These are phyloP conservation scores for Actinia tenebrosa DNA, from an alignment of 64 coral and sea anemone genomes.

Conservation along the genomic window DNA sequence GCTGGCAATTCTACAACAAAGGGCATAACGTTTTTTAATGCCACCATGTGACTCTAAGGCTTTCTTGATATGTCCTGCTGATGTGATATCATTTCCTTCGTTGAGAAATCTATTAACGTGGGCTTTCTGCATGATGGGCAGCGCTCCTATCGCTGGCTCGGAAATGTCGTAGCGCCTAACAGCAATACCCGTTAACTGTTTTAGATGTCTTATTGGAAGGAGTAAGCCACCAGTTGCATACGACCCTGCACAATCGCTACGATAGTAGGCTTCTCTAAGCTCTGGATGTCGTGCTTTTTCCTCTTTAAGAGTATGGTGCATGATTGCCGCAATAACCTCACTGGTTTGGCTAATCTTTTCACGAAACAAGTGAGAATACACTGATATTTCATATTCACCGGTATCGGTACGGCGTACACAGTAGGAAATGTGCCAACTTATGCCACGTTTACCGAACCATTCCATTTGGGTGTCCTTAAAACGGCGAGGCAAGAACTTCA, in stretches of 20 bases:
- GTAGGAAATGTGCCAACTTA: conserved; percentile 29
- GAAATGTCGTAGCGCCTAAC: conserved; percentile 12
- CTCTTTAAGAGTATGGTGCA: conserved; percentile 17
- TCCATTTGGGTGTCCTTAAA: conserved; percentile 13
- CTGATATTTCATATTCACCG: conserved; percentile 15
- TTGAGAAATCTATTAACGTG: neutral
- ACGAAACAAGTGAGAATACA: conserved; percentile 22
- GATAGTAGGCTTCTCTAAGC: neutral
- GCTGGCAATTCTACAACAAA: conserved; percentile 4
- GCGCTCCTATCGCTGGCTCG: conserved; percentile 15
- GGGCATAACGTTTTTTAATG: neutral
- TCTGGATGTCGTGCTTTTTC: conserved; percentile 1
- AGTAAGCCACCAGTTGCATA: conserved; percentile 15
- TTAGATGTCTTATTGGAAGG: neutral
- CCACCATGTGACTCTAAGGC: conserved; percentile 14
- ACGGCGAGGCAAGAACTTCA: conserved; percentile 20
- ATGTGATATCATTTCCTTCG: conserved; percentile 7
- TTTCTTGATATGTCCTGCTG: conserved; percentile 11
- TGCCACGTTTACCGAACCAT: conserved; percentile 24
- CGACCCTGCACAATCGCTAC: conserved; percentile 9
- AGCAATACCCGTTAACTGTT: neutral
- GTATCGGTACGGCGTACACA: neutral
- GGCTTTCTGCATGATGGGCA: conserved; percentile 10
- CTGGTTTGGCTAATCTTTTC: neutral
- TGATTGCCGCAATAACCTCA: neutral